Percentiles rank a stretch among this genome's conserved stretches.
Conservation (phyloP, 2,797 vertebrate species). For the Syndactyla subalaris region DNA sequence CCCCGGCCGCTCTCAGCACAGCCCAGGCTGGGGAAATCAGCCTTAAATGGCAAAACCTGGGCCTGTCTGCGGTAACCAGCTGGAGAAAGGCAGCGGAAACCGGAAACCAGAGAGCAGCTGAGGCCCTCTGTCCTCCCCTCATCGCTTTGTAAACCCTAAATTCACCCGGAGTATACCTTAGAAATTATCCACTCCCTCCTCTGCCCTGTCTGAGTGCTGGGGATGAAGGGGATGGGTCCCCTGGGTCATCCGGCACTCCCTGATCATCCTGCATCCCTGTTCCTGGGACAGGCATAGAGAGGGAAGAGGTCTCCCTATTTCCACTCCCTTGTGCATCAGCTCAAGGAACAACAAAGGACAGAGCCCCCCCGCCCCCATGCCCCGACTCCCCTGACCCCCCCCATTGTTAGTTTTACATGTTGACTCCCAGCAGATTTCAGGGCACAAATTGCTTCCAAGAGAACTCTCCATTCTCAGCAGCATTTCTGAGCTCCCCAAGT, state of each 20-base stretch:
- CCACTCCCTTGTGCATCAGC: not conserved
- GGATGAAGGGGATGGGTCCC: not conserved
- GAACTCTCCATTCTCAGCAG: not conserved
- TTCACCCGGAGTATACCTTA: not conserved
- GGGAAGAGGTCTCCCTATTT: not conserved
- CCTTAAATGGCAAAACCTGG: constrained; percentile 67
- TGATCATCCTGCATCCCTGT: not conserved
- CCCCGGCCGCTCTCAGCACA: not conserved
- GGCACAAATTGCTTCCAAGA: not conserved
- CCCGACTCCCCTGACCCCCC: not conserved
- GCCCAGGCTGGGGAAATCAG: constrained; percentile 3
- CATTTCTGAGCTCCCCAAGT: not conserved
- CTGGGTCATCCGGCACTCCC: not conserved
- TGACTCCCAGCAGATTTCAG: not conserved
- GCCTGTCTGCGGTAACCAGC: not conserved
- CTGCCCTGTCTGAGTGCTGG: fast-evolving
- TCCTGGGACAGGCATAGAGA: not conserved
- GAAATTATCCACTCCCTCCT: not conserved
- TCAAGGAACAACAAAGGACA: not conserved
- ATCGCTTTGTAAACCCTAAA: not conserved
- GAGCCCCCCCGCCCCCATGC: not conserved
- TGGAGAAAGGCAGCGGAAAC: constrained; percentile 30
- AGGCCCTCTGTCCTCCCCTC: not conserved
- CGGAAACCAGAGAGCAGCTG: constrained; percentile 55
- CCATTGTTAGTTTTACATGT: not conserved